Conservation (phyloP, 2,888 invertebrate genomes). For the Andricus curvator region DNA sequence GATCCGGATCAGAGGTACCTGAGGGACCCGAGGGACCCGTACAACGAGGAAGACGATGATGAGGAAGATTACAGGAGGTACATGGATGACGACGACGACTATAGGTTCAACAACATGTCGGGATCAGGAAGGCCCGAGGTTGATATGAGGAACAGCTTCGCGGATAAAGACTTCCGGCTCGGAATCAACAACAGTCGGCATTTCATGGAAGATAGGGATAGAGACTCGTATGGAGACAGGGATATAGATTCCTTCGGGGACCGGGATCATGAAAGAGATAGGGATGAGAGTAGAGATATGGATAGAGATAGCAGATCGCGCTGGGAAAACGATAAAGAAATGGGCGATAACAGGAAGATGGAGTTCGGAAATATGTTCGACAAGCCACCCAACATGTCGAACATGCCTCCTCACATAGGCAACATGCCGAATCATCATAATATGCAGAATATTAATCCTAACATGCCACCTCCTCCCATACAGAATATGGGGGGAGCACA, state of each 20-base stretch:
- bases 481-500: slow-evolving; percentile 62
- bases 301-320: slow-evolving; percentile 62
- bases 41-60: slow-evolving; percentile 44
- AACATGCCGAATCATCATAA: slow-evolving; percentile 45
- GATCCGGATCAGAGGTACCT: slow-evolving; percentile 64
- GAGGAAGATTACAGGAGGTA: slow-evolving; percentile 64
- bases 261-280: slow-evolving; percentile 57
- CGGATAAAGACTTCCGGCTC: slow-evolving; percentile 69
- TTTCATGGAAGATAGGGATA: slow-evolving; percentile 56
- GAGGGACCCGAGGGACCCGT: slow-evolving; percentile 46
- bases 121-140: slow-evolving; percentile 69
- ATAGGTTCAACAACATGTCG: slow-evolving; percentile 64
- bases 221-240: slow-evolving; percentile 44
- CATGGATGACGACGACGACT: slow-evolving; percentile 67
- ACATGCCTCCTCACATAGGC: slow-evolving; percentile 57
- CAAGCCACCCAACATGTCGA: slow-evolving; percentile 66
- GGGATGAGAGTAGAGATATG: slow-evolving; percentile 49
- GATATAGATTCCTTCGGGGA: slow-evolving; percentile 53
- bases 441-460: slow-evolving; percentile 72
- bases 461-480: slow-evolving; percentile 68
- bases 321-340: slow-evolving; percentile 69
- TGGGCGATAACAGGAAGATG: slow-evolving; percentile 56
- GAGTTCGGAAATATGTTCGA: slow-evolving; percentile 64
- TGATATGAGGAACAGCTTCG: slow-evolving; percentile 64
- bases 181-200: slow-evolving; percentile 50